These are phyloP conservation scores for Spilarctia lutea DNA, from an alignment of 2,888 invertebrate genomes.

Conservation along the genomic window DNA sequence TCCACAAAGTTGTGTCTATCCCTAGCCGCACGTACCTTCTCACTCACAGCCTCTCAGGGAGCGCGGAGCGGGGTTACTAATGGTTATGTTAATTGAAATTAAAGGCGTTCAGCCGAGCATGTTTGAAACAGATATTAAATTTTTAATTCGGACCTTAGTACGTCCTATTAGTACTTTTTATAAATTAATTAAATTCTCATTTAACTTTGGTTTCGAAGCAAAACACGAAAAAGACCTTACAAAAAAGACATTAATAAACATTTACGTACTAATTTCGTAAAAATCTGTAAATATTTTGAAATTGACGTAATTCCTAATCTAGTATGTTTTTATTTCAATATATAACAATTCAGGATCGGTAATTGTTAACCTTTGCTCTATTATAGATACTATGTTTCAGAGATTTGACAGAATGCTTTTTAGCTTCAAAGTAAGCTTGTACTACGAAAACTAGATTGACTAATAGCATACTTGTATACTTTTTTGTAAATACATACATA, in stretches of 20 bases:
- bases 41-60: background rate
- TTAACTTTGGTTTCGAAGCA: background rate
- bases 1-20: slow-evolving; percentile 8
- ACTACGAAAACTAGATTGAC: too few species aligned
- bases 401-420: too few species aligned
- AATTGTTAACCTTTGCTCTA: background rate
- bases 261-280: background rate
- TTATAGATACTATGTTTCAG: too few species aligned
- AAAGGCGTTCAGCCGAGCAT: background rate
- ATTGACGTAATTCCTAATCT: too few species aligned
- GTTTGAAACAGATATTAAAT: background rate
- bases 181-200: background rate
- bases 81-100: slow-evolving; percentile 15
- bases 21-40: background rate
- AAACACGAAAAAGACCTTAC: background rate
- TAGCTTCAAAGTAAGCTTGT: too few species aligned
- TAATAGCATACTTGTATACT: too few species aligned
- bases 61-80: background rate
- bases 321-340: background rate
- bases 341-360: background rate
- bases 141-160: background rate
- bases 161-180: background rate
- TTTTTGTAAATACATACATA: too few species aligned
- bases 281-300: too few species aligned
- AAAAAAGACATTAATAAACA: background rate